These are phyloP conservation scores for Phyllostomus discolor DNA, from an alignment of 2,113 vertebrate genomes.

Conservation along the genomic window DNA sequence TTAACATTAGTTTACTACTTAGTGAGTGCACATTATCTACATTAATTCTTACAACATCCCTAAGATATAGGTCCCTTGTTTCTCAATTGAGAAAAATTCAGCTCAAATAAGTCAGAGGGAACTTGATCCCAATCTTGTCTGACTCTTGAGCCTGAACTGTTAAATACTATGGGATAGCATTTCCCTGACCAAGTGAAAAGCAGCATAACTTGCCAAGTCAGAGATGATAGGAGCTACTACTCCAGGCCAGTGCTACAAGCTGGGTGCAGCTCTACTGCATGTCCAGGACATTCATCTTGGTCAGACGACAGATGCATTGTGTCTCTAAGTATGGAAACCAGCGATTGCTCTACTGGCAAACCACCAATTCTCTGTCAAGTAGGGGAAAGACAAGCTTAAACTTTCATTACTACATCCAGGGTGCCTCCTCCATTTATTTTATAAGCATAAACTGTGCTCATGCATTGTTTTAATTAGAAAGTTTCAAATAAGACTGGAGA, in stretches of 20 bases:
- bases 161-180: not conserved
- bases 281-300: conserved; percentile 41
- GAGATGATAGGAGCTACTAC: not conserved
- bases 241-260: not conserved
- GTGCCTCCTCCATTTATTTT: conserved; percentile 73
- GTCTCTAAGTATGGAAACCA: conserved; percentile 41
- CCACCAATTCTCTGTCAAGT: conserved; percentile 49
- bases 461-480: conserved; percentile 79
- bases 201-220: not conserved
- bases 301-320: conserved; percentile 63
- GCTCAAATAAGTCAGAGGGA: not conserved
- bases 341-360: conserved; percentile 25
- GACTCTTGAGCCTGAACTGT: not conserved
- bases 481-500: conserved; percentile 81
- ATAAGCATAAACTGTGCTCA: conserved; percentile 74
- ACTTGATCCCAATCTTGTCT: not conserved
- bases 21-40: not conserved
- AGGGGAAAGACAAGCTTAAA: conserved; percentile 42
- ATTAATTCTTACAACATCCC: not conserved
- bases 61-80: not conserved
- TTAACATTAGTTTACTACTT: not conserved
- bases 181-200: not conserved
- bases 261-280: not conserved
- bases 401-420: conserved; percentile 63
- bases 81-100: not conserved